Percentiles rank a stretch among this genome's conserved stretches.
Evolutionary conservation across 2,888 invertebrate species (phyloP).

Genomic region (Drosophila sordidapex): DNA sequence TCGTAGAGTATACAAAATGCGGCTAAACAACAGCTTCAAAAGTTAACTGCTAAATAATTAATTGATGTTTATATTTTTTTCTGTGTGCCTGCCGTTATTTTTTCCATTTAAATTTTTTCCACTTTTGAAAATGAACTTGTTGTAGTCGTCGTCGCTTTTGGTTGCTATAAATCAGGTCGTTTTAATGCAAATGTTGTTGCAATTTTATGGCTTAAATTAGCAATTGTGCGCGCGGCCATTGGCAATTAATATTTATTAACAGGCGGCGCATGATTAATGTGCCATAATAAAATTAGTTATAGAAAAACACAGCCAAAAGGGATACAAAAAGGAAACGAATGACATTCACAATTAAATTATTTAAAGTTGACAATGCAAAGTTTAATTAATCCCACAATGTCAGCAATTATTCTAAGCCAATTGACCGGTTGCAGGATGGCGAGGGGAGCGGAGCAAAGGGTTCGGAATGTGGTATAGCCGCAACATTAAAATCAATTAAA

Average conservation of each 20-base stretch:
- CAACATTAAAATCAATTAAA: conserved; percentile 77
- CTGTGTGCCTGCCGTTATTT: conserved; percentile 9
- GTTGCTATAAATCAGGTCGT: conserved; percentile 63
- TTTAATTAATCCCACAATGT: conserved; percentile 73
- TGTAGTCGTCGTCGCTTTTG: conserved; percentile 28
- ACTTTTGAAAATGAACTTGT: conserved; percentile 53
- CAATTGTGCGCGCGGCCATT: conserved; percentile 58
- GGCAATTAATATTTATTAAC: conserved; percentile 79
- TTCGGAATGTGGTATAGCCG: conserved; percentile 19
- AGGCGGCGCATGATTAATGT: conserved; percentile 77
- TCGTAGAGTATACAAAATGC: conserved; percentile 21
- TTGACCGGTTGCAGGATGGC: background rate
- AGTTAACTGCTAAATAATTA: conserved; percentile 69
- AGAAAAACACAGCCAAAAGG: conserved; percentile 18
- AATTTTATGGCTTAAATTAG: conserved; percentile 76
- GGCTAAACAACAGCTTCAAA: background rate
- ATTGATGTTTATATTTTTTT: conserved; percentile 63
- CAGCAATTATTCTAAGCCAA: conserved; percentile 77
- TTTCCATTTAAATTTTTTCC: conserved; percentile 21
- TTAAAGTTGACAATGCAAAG: conserved; percentile 52
- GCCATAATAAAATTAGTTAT: conserved; percentile 73
- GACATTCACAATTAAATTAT: conserved; percentile 55
- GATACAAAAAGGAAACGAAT: conserved; percentile 12
- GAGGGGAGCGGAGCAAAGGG: background rate
- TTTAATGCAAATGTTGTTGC: conserved; percentile 75